Conservation (phyloP, 2,888 invertebrate genomes). For the Eristalis arbustorum region DNA sequence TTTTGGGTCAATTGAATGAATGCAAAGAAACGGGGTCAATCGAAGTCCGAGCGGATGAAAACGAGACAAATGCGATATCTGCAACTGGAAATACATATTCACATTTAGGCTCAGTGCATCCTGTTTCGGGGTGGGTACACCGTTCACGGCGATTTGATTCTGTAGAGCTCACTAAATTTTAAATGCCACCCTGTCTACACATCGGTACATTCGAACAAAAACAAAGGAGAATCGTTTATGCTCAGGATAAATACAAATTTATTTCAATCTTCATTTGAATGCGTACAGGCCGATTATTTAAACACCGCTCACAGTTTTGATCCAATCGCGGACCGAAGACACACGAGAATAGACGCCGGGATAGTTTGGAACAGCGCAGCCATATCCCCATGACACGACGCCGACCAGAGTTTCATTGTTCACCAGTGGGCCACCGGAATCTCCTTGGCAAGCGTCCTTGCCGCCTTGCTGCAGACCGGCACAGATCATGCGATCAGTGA, state of each 20-base stretch:
- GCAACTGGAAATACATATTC: conserved; percentile 14
- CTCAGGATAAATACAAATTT: not conserved
- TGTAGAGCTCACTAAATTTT: not conserved
- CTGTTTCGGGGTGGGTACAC: not conserved
- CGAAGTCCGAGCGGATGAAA: conserved; percentile 32
- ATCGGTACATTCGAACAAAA: not conserved
- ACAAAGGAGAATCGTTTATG: not conserved
- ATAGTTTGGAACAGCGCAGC: conserved; percentile 75
- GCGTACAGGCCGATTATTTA: conserved; percentile 12
- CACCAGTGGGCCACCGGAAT: conserved; percentile 77
- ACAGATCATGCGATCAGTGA: conserved; percentile 77
- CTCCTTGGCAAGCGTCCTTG: conserved; percentile 77
- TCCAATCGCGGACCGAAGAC: conserved; percentile 75
- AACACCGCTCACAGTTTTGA: conserved; percentile 70
- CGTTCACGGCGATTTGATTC: not conserved
- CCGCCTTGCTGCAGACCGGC: conserved; percentile 76
- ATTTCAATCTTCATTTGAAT: not conserved
- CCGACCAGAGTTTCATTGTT: conserved; percentile 73
- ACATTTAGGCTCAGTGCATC: not conserved
- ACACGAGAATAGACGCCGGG: conserved; percentile 77
- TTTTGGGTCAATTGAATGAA: conserved; percentile 65
- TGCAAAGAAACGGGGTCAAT: conserved; percentile 53
- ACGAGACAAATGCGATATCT: conserved; percentile 27
- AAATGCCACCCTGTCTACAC: not conserved
- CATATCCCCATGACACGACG: conserved; percentile 78